Evolutionary conservation across 1,140 invertebrate species (phyloP), one percentile per base, ranked within the genome.

Genomic region (Lordiphosa mommai): DNA sequence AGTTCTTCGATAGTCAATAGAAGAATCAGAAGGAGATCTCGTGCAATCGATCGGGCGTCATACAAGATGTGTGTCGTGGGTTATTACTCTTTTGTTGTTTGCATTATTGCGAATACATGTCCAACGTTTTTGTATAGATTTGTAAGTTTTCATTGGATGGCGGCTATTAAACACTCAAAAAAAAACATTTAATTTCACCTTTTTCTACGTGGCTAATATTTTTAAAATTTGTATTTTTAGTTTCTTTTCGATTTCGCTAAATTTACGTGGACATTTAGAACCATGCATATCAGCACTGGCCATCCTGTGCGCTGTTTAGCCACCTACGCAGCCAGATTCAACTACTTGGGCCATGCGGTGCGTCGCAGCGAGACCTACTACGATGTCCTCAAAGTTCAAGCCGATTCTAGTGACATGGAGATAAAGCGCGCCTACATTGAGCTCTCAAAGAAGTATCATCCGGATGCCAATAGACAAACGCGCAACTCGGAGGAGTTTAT

Each of bases 391-490:
- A 65, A 84, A 2, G 49, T 82, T 14, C 55, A 61, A 0, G 13
- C 13, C 4, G 47, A 63, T 6, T 65, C 58, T 16, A 72, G 32
- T 4, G 36, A 41, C n/a, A 32, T 56, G 32, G 56, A 77, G 16
- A 84, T 82, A 6, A 72, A 61, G 17, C n/a, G 12, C 3, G 77
- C 77, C 13, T 82, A 58, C 10, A 61, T 82, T 0, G 51, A 72
- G 12, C 41, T 82, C 6, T 76, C 77, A 0, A 82, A 82, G 13
- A 76, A 61, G 13, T 84, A 77, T 17, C 77, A 82, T 57, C 77
- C 77, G 10, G 77, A 82, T 30, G 40, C 33, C 1, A 69, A 60
- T 9, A 20, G 23, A 0, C 7, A 23, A 0, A 46, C 43, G 0
- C 3, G 40, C 2, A 41, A 82, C 29, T 40, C 72, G 0, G 68